Base-by-base conservation (phyloP, 2,888 invertebrate genomes). In the Tiphia femorata region DNA sequence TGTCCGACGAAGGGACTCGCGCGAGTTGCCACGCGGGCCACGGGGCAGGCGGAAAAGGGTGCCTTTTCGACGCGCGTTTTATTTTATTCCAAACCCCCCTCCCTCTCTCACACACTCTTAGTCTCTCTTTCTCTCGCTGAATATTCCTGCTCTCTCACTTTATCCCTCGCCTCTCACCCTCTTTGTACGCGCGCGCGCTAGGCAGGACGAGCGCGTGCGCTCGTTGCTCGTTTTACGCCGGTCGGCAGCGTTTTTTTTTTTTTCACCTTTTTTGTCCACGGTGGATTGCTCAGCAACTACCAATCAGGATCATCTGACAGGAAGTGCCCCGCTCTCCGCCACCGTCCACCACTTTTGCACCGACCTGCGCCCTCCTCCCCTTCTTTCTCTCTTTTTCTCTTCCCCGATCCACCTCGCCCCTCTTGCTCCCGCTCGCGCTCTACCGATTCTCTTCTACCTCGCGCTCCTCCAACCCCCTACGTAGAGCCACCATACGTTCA, bases 261-360 rank as follows among this genome's bases (percentile, higher is more conserved):
- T 70, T 66, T 63, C 58, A 58, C 56, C 60, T 73, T 71, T 66
- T 70, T 55, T 59, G 67, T 64, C 70, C 67, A 68, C 67, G 72
- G 72, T 72, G 70, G 77, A 80, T 80, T 76, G 79, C 77, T 76
- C 75, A 69, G 79, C 81, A 80, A 80, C 81, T 79, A 81, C 81
- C 81, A 81, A 81, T 81, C 81, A 81, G 81, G 81, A 81, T 81
- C 78, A 79, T 80, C 80, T 76, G 81, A 79, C 81, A 81, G 79
- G 70, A 71, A 76, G 69, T 71, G 67, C 65, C 71, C 70, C 66
- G 61, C 69, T 49, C 60, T 58, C 58, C 64, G 59, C 59, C 64
- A 47, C 66, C 64, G 53, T 59, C 62, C 72, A 58, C 61, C 42
- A 35, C 49, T 62, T 21, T 52, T 54, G 33, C 33, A 33, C 30